These are phyloP conservation scores for Dipodomys spectabilis DNA, from an alignment of 2,113 vertebrate genomes.

Conservation along the genomic window DNA sequence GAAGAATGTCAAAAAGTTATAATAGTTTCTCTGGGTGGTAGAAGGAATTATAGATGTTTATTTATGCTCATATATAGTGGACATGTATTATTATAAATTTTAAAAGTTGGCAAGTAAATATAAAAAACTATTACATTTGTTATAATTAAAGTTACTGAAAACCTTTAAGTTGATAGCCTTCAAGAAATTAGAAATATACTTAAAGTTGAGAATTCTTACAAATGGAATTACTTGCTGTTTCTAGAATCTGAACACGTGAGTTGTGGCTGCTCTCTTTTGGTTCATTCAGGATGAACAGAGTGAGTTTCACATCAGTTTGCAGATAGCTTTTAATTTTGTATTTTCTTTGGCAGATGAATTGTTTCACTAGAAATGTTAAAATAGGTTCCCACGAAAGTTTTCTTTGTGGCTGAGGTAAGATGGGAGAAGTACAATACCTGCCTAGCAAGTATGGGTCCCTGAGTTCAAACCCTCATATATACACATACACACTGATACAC, in stretches of 20 bases:
- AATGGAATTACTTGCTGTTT: background rate
- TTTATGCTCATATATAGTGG: conserved; percentile 15
- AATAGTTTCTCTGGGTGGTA: background rate
- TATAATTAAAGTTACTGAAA: conserved; percentile 28
- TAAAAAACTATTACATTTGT: conserved; percentile 16
- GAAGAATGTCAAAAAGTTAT: background rate
- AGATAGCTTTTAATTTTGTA: conserved; percentile 41
- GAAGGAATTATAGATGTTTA: background rate
- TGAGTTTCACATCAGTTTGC: conserved; percentile 43
- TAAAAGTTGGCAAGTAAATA: conserved; percentile 44
- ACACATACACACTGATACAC: background rate
- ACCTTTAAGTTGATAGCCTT: background rate
- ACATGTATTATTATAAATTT: conserved; percentile 7
- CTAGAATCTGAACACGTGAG: background rate
- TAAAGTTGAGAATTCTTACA: background rate
- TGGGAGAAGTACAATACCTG: too few species aligned
- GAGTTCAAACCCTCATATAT: too few species aligned
- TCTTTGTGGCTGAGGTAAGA: background rate
- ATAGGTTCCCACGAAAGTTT: background rate
- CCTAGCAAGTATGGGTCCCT: too few species aligned
- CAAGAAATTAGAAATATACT: conserved; percentile 14
- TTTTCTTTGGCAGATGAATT: conserved; percentile 17
- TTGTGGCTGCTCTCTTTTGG: conserved; percentile 81
- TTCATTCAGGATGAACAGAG: conserved; percentile 1
- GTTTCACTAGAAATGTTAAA: conserved; percentile 7